Conservation (phyloP, 64 coral and sea anemone genomes). For the Dendronephthya gigantea region DNA sequence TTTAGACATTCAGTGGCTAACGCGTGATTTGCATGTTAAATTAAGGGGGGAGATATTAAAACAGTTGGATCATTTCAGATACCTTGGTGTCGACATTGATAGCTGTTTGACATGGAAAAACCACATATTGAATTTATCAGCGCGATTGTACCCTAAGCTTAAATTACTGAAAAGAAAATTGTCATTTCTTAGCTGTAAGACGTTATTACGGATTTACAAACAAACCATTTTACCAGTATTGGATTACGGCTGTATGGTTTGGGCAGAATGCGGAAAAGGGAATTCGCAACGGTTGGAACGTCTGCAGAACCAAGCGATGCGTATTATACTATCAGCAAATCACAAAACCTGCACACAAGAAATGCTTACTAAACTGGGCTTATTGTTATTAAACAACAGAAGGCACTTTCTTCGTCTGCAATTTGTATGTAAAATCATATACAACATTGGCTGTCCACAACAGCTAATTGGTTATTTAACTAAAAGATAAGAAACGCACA, state of each 20-base stretch:
- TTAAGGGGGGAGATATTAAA: neutral
- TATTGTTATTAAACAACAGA: too few relatives aligned
- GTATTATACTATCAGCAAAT: too few relatives aligned
- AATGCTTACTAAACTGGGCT: too few relatives aligned
- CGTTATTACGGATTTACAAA: constrained; percentile 27
- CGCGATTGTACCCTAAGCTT: constrained; percentile 20
- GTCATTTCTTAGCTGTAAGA: constrained; percentile 16
- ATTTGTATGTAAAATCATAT: too few relatives aligned
- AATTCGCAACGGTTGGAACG: neutral
- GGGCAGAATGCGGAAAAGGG: neutral
- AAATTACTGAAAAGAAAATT: constrained; percentile 20
- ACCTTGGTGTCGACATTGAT: neutral
- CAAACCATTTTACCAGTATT: constrained; percentile 31
- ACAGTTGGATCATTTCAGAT: neutral
- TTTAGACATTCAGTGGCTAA: too few relatives aligned
- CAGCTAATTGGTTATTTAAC: too few relatives aligned
- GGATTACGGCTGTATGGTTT: constrained; percentile 23
- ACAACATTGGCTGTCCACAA: too few relatives aligned
- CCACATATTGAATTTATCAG: neutral
- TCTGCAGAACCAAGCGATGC: too few relatives aligned
- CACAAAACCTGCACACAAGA: too few relatives aligned
- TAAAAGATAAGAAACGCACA: too few relatives aligned
- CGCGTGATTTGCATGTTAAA: too few relatives aligned
- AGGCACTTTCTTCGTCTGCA: too few relatives aligned
- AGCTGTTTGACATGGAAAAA: constrained; percentile 13